Base-by-base conservation (phyloP, 2,888 invertebrate species). In the Busseola fusca region DNA sequence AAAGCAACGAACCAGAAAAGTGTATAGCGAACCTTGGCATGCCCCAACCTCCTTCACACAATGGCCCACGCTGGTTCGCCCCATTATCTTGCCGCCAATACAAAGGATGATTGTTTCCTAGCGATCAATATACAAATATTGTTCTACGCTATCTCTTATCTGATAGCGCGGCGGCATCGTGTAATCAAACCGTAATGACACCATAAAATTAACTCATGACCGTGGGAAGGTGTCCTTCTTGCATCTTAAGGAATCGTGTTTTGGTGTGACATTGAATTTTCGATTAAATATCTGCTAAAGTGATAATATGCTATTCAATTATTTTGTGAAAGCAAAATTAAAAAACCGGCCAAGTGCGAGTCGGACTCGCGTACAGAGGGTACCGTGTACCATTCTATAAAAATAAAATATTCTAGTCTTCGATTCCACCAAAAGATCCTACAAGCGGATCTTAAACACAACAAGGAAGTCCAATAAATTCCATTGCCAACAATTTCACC, bases 91-190 rank as follows among this genome's bases (percentile, higher is more conserved):
- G 25, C 79, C 79, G 76, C 77, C 78, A 68, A 69, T 76, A 85
- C 84, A 87, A 82, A 85, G 85, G 75, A 74, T 77, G 80, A 89
- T 90, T 91, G 91, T 91, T 87, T 87, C 83, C 69, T 80, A 86
- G 88, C 86, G 87, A 90, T 91, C 92, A 90, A 91, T 91, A 89
- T 84, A 84, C 88, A 88, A 91, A 91, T 86, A 88, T 90, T 90
- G 85, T 84, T 72, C 48, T 50, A 54, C 62, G 75, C 87, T 90
- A 91, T 91, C 91, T 77, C 71, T 70, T 74, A 82, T 84, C 84
- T 30, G 77, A 73, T 81, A 83, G 84, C 72, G 68, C 73, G 82
- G 80, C 85, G 81, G 83, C 79, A 79, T 71, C 64, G 30, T 76
- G 75, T 84, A 78, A 76, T 84, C 74, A 82, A 79, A 72, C 54